phyloP scores from a whole-genome alignment of 2,113 vertebrate species.

The Eublepharis macularius region DNA sequence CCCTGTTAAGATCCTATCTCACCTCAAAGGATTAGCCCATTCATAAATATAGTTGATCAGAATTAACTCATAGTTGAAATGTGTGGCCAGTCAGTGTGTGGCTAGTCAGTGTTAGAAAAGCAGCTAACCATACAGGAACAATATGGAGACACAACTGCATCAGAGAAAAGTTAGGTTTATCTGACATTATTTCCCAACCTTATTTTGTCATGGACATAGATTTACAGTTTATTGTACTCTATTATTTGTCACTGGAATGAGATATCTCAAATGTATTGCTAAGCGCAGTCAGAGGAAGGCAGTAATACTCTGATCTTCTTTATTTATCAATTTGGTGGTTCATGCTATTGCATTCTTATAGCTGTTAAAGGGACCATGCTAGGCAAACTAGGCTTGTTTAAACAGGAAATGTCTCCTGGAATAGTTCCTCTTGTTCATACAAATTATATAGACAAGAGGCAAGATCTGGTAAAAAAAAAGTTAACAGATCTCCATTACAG shows the following conservation, averaged over 20 bases:
- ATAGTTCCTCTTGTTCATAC: not conserved
- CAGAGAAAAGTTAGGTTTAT: constrained; percentile 37
- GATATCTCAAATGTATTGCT: not conserved
- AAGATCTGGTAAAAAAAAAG: constrained; percentile 1
- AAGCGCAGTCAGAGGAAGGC: constrained; percentile 1
- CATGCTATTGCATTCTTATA: not conserved
- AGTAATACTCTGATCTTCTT: constrained; percentile 22
- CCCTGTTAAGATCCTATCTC: constrained; percentile 6
- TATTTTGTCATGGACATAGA: constrained; percentile 37
- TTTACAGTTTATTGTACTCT: constrained; percentile 42
- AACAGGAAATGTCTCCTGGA: not conserved
- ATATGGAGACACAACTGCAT: not conserved
- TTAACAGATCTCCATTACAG: not conserved
- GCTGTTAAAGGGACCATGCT: not conserved
- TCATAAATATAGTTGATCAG: not conserved
- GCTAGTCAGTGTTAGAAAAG: not conserved
- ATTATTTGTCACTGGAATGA: constrained; percentile 32
- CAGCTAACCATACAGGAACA: not conserved
- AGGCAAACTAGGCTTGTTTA: not conserved
- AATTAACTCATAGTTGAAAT: not conserved
- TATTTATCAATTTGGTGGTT: constrained; percentile 48
- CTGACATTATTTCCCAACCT: constrained; percentile 18
- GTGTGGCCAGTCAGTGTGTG: not conserved
- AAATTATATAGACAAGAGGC: not conserved
- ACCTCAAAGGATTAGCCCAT: not conserved